A percentile compares a stretch with the other conserved stretches of the same genome.
Conservation (phyloP, 1,140 invertebrate species). For the Alviniconcha marisindica region DNA sequence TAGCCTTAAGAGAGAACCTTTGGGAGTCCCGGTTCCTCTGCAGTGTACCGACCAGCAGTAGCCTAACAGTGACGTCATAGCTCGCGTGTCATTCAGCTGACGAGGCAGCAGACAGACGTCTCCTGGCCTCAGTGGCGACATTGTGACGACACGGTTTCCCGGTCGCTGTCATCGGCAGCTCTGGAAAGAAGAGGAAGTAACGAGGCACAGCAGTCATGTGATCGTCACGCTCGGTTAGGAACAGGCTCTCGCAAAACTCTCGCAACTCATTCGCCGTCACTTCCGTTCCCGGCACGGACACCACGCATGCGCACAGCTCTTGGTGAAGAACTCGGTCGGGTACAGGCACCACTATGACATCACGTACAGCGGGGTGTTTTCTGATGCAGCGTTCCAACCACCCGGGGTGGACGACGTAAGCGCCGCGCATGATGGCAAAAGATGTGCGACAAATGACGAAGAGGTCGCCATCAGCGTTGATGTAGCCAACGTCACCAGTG, state of each 20-base stretch:
- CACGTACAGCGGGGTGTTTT: background rate
- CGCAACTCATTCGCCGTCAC: background rate
- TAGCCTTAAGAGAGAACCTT: too few species aligned
- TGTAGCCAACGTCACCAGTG: constrained; percentile 5
- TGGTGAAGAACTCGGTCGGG: constrained; percentile 12
- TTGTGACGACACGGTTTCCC: constrained; percentile 5
- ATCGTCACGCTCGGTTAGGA: background rate
- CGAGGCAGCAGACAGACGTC: too few species aligned
- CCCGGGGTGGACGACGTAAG: constrained; percentile 14
- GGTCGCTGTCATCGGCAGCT: background rate
- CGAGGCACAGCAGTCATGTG: constrained; percentile 18
- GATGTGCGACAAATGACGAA: background rate
- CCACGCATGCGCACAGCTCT: constrained; percentile 19
- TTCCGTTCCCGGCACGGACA: background rate
- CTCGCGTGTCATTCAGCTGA: too few species aligned
- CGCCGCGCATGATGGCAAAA: constrained; percentile 19
- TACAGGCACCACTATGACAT: background rate
- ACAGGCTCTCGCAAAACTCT: constrained; percentile 11
- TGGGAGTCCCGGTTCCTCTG: too few species aligned
- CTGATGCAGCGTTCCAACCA: constrained; percentile 11
- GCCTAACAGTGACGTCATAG: too few species aligned
- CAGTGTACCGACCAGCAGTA: too few species aligned
- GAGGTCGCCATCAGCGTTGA: background rate
- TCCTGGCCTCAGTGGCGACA: background rate
- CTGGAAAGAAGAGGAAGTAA: constrained; percentile 21